Conservation (phyloP, 2,113 vertebrate genomes). For the Climacteris rufus region DNA sequence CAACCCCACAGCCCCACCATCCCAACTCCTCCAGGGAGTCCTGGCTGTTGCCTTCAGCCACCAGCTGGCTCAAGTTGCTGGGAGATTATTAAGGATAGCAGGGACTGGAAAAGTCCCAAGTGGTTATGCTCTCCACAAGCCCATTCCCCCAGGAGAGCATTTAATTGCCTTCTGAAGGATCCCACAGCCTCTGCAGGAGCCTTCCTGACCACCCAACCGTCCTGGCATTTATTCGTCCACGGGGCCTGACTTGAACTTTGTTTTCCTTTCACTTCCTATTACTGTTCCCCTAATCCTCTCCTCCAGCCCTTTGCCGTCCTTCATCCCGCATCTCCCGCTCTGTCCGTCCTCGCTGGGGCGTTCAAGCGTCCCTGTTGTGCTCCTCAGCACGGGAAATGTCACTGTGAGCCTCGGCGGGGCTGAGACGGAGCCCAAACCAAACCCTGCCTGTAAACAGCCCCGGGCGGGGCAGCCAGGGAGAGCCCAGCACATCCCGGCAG, state of each 20-base stretch:
- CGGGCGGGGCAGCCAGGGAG: background rate
- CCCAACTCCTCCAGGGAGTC: background rate
- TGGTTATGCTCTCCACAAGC: background rate
- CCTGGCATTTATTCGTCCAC: constrained; percentile 10
- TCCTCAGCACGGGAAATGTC: constrained; percentile 4
- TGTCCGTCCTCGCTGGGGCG: background rate
- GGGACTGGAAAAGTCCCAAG: background rate
- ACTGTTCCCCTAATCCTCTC: constrained; percentile 17
- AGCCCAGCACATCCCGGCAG: background rate
- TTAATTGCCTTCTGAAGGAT: constrained; percentile 53
- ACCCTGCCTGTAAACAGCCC: background rate
- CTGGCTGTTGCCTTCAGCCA: background rate
- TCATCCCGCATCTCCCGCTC: background rate
- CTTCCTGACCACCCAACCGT: background rate
- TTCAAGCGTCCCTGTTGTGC: background rate
- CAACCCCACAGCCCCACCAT: background rate
- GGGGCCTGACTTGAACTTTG: background rate
- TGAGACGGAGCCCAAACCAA: background rate
- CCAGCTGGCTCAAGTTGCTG: background rate
- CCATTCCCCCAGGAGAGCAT: constrained; percentile 16
- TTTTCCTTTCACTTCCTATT: constrained; percentile 63
- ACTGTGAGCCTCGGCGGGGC: background rate
- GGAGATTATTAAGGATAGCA: constrained; percentile 9
- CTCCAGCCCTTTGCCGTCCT: constrained; percentile 9
- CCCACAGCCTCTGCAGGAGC: background rate